phyloP scores from a whole-genome alignment of 2,113 vertebrate genomes.

The Scortum barcoo region DNA sequence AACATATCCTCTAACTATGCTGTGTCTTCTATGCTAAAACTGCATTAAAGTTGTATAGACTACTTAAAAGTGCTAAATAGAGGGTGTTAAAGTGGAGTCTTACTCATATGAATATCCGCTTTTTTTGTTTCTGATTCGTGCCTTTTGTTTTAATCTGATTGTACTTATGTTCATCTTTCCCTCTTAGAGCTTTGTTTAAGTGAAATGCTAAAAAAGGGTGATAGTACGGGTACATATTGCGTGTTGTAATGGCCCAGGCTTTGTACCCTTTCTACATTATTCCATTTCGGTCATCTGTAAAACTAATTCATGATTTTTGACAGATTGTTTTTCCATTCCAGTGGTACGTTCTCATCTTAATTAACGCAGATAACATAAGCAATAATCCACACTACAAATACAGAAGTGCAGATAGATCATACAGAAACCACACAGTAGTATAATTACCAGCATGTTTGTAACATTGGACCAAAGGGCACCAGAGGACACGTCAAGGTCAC shows the following conservation, averaged over 20 bases:
- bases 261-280: not conserved
- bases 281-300: not conserved
- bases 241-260: not conserved
- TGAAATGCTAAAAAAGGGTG: too few relatives aligned
- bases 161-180: not conserved
- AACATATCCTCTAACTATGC: too few relatives aligned
- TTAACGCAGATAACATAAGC: not conserved
- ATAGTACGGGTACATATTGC: too few relatives aligned
- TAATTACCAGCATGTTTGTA: slow-evolving; percentile 23
- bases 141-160: too few relatives aligned
- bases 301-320: not conserved
- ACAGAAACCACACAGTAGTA: slow-evolving; percentile 1
- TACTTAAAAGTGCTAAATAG: too few relatives aligned
- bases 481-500: slow-evolving; percentile 65
- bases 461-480: slow-evolving; percentile 43
- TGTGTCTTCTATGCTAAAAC: too few relatives aligned
- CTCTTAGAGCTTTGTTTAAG: too few relatives aligned
- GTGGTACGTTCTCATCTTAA: not conserved
- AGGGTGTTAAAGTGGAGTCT: too few relatives aligned
- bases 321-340: not conserved
- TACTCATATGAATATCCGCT: too few relatives aligned
- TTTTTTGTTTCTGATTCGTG: too few relatives aligned
- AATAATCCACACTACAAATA: slow-evolving; percentile 10
- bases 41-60: not conserved
- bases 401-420: not conserved